Conservation (phyloP, 2,113 vertebrate genomes). For the Dascyllus trimaculatus region DNA sequence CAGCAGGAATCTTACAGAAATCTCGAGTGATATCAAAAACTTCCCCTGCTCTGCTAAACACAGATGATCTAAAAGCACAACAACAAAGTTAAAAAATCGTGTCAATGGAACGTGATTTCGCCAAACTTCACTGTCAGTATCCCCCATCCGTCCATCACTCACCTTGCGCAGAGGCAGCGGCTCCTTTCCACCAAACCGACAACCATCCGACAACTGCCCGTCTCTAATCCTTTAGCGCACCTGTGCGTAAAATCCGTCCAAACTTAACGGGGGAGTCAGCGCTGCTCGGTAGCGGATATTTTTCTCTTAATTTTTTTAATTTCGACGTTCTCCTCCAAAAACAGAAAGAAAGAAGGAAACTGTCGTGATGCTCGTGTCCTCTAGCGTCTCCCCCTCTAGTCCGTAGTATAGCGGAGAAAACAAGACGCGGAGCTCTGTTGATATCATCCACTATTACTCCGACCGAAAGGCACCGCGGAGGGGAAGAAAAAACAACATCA, state of each 20-base stretch:
- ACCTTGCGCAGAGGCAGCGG: slow-evolving; percentile 75
- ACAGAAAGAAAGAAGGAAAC: slow-evolving; percentile 20
- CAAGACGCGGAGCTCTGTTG: slow-evolving; percentile 50
- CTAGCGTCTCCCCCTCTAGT: slow-evolving; percentile 48
- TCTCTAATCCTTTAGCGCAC: slow-evolving; percentile 53
- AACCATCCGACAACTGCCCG: slow-evolving; percentile 70
- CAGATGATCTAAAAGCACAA: background rate
- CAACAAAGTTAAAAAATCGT: background rate
- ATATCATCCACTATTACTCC: slow-evolving; percentile 62
- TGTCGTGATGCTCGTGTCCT: slow-evolving; percentile 69
- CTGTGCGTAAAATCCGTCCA: slow-evolving; percentile 62
- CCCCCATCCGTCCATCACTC: slow-evolving; percentile 62
- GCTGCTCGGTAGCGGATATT: background rate
- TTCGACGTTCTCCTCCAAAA: slow-evolving; percentile 4
- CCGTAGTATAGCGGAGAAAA: slow-evolving; percentile 45
- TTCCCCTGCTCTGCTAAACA: background rate
- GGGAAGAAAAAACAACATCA: background rate
- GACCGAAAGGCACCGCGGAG: slow-evolving; percentile 42
- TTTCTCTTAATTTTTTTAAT: background rate
- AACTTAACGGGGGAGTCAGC: slow-evolving; percentile 31
- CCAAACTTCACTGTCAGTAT: slow-evolving; percentile 1
- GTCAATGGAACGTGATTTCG: slow-evolving; percentile 30
- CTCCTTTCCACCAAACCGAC: slow-evolving; percentile 66
- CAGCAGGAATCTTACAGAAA: background rate
- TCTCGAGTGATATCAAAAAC: slow-evolving; percentile 1